Conservation (phyloP, 2,888 invertebrate species). For the Gortyna flavago region DNA sequence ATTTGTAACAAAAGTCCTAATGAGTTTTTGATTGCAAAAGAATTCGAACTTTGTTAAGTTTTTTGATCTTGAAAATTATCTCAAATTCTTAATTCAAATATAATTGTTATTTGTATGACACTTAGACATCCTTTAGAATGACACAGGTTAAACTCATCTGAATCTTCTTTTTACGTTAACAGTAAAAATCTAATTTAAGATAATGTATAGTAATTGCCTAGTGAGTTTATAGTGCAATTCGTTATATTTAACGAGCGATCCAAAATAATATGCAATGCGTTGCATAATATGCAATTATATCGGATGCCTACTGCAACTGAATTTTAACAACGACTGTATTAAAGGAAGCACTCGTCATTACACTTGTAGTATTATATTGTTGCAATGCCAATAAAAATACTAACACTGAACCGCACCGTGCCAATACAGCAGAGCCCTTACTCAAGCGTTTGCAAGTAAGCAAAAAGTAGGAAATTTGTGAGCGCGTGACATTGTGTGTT, state of each 20-base stretch:
- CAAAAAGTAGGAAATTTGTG: constrained; percentile 58
- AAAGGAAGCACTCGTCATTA: background rate
- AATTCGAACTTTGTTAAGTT: background rate
- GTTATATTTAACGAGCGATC: background rate
- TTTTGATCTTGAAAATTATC: background rate
- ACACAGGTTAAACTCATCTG: background rate
- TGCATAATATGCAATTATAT: background rate
- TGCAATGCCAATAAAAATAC: background rate
- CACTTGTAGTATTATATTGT: background rate
- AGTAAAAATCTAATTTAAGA: background rate
- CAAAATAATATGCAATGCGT: no score
- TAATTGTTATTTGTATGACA: background rate
- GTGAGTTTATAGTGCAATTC: background rate
- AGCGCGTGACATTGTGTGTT: constrained; percentile 68
- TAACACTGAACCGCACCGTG: background rate
- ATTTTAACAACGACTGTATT: background rate
- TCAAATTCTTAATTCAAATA: background rate
- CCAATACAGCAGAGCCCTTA: background rate
- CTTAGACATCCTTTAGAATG: background rate
- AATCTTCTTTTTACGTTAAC: background rate
- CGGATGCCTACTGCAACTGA: background rate
- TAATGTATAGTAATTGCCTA: background rate
- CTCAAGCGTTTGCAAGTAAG: constrained; percentile 44
- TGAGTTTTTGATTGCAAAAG: background rate
- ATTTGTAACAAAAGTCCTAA: background rate